Base-by-base conservation (phyloP, 1,140 invertebrate species). In the Octopus bimaculoides region DNA sequence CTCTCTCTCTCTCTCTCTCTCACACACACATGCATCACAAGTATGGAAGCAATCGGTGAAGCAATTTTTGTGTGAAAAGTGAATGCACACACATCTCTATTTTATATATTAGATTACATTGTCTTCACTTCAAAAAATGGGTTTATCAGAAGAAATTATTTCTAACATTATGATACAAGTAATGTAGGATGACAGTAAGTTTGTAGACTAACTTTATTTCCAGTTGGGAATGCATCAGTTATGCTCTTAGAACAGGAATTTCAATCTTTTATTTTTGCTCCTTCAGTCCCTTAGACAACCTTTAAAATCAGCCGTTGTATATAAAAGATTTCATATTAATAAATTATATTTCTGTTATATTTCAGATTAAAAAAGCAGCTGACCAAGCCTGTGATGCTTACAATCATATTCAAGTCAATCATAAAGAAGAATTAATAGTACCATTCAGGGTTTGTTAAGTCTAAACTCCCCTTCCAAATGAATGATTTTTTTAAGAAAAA, bases 341-440 rank as follows among this genome's bases (percentile, higher is more conserved):
- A n/a, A 71, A 71, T 20, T 17, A 0, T 71, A 14, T 71, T 5
- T 80, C 6, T n/a, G 66, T 81, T 77, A 80, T 73, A 79, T 83
- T 84, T 41, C 89, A 95, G 94, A 93, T 95, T 86, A 92, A 89
- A 76, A 91, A 91, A 83, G 91, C 92, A 75, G 90, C 94, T 26
- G 92, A 92, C 81, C 93, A 93, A 87, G 93, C 93, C n/a, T 91
- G 92, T 4, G 89, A 91, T n/a, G 93, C 94, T 26, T 91, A 95
- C 80, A 91, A 92, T 61, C 93, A 94, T 78, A 91, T 95, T 5
- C 93, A 93, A 88, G 94, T 95, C 78, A 93, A 95, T 85, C 95
- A 95, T 85, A 94, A 94, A 88, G 95, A 95, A 88, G 94, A 95
- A 86, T 89, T 95, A 83, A 94, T 95, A 61, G 94, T 95, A 20